Evolutionary conservation across 2,113 vertebrate genomes (phyloP), one percentile per base, ranked within the genome.

Genomic region (Clarias magur): DNA sequence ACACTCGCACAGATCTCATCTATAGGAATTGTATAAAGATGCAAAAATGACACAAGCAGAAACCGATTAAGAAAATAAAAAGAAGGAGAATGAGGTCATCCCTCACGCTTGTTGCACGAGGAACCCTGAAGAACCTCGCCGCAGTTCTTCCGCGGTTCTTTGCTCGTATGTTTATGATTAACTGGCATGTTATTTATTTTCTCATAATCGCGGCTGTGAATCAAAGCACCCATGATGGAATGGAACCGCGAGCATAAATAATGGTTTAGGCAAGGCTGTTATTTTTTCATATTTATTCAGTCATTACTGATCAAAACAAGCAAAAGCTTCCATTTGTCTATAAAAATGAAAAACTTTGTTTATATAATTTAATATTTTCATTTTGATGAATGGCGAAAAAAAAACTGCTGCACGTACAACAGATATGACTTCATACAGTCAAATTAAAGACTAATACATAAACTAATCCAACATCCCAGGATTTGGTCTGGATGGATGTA

Each of bases 141-240:
- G 2, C 16, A 15, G 25, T 10, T n/a, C 73, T 54, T 21, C 27
- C 57, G 76, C 8, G 25, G 53, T 57, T 57, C 76, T 79, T 1
- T 3, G n/a, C n/a, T 27, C n/a, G n/a, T 57, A 79, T 27, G 76
- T 57, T 79, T 78, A 78, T 54, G 23, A 78, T 78, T 79, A 79
- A 30, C 53, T 57, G 76, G n/a, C 54, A 30, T 80, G 54, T 80
- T 80, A 59, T 80, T 80, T 80, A 80, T 80, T 80, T 80, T 59
- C 56, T 57, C 30, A 80, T 80, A 57, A 80, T 80, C 78, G 59
- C 54, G 3, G 78, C 78, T 59, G 27, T 19, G 78, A 34, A 59
- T 80, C 27, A 59, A 57, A 19, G 78, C 56, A 21, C 56, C 54
- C 27, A 2, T 80, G 75, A 5, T n/a, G 75, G 75, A 78, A 78